Evolutionary conservation across 2,888 invertebrate genomes (phyloP).

Genomic region (Cephus nigrinus): DNA sequence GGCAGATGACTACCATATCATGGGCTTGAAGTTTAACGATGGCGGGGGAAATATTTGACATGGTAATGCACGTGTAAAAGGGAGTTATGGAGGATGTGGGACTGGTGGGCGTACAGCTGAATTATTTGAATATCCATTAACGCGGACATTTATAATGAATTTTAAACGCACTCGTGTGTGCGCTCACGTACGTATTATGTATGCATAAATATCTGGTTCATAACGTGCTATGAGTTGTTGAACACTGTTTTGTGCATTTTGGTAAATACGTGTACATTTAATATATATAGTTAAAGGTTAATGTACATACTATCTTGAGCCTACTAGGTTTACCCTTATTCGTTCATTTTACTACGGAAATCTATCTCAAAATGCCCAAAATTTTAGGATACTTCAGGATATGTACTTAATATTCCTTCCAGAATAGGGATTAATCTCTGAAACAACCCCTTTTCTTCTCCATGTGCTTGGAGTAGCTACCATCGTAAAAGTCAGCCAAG

Average conservation of each 20-base stretch:
- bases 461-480: neutral
- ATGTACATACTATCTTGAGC: neutral
- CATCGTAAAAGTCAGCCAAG: neutral
- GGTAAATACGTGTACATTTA: no score
- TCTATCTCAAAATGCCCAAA: no score
- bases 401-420: neutral
- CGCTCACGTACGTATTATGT: neutral
- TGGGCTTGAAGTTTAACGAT: neutral
- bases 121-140: neutral
- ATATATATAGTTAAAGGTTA: neutral
- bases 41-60: neutral
- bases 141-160: neutral
- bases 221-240: neutral
- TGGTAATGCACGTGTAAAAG: neutral
- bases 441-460: neutral
- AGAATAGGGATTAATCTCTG: neutral
- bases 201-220: neutral
- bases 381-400: no score
- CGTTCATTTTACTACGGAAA: neutral
- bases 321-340: neutral
- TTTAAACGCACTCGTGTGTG: neutral
- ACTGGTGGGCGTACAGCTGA: neutral
- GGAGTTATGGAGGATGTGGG: neutral
- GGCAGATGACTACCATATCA: neutral
- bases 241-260: neutral